Evolutionary conservation across 2,797 vertebrate species (phyloP), one percentile per base, ranked within the genome.

Genomic region (Leptatherina wallacei): DNA sequence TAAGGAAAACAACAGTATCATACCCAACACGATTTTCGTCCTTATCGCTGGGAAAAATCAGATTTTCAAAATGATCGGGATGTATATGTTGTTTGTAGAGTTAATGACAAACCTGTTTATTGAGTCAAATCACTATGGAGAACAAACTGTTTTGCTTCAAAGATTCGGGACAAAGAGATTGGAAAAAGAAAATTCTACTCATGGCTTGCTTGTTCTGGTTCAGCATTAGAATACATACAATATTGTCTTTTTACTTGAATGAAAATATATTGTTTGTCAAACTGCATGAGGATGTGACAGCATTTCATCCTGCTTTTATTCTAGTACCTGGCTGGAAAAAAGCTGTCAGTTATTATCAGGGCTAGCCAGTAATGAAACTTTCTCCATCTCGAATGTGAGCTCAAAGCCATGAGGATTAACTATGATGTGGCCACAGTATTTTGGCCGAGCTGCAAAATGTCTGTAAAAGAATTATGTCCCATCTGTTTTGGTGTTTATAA

Each of bases 401-500:
- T 77, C 69, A 11, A 61, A 82, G 61, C 58, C 70, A 44, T 73
- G 69, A 82, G 75, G 65, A 85, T 64, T 69, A 69, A 67, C 75
- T 56, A 70, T 42, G 51, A 85, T 83, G 72, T 78, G 73, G 79
- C 77, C 78, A 71, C 69, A 58, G 70, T 58, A 64, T 61, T 75
- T 88, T 87, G 89, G 88, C 86, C 60, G 20, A 30, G 67, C 72
- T 56, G 70, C 78, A 81, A 72, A 79, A 75, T 79, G 78, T 85
- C 82, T 47, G 66, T 66, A 74, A 78, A 84, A 84, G 51, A 82
- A 91, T 86, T 86, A 85, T 73, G 76, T 69, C 78, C 91, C 90
- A 90, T 91, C 88, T 92, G 86, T 75, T 89, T 77, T 75, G 70
- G 75, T 82, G 77, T 88, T 92, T 91, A 90, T 85, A 92, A 92